Base-by-base conservation (phyloP, 2,797 vertebrate species). In the Myoxocephalus aenaeus region DNA sequence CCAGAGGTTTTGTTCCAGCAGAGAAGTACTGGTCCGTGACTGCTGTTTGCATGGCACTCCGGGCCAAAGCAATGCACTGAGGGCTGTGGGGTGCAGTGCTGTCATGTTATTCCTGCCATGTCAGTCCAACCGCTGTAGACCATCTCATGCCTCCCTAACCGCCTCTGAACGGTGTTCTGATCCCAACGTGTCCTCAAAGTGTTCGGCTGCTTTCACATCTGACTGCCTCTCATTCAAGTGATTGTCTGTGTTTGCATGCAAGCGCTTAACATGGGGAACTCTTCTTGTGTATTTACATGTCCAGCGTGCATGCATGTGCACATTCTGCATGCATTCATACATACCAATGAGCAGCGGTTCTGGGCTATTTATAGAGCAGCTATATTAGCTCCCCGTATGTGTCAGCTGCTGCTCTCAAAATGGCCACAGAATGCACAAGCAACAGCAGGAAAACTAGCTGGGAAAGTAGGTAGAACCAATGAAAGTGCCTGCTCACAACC, bases 321-420 rank as follows among this genome's bases (percentile, higher is more conserved):
- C 67, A 85, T 83, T 61, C 68, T 77, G 64, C 67, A 67, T 71
- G 61, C 54, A 70, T 82, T 72, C 68, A 80, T 72, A 80, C 85
- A 89, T 84, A 75, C 76, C 64, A 34, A 82, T 63, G 48, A 84
- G 86, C 88, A 86, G 88, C 12, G 72, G 81, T 83, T 87, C 9
- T 8, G 65, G 15, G 75, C 84, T 93, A 93, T 93, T 90, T 86
- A 90, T 92, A 92, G 91, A 84, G 42, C 0, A 3, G 64, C 83
- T 89, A 90, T 89, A 92, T 91, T 87, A 90, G 75, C 85, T 70
- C 80, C 38, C 67, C 56, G 38, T 87, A 81, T 89, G 87, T 90
- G 91, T 92, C 90, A 89, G 90, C 87, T 89, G 86, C 88, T 91
- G 84, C 82, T 83, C 90, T 87, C 83, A 89, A 87, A 90, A 90